A percentile compares a stretch with the other conserved stretches of the same genome.
Evolutionary conservation across 2,797 vertebrate species (phyloP).

Genomic region (Urosaurus nigricauda): DNA sequence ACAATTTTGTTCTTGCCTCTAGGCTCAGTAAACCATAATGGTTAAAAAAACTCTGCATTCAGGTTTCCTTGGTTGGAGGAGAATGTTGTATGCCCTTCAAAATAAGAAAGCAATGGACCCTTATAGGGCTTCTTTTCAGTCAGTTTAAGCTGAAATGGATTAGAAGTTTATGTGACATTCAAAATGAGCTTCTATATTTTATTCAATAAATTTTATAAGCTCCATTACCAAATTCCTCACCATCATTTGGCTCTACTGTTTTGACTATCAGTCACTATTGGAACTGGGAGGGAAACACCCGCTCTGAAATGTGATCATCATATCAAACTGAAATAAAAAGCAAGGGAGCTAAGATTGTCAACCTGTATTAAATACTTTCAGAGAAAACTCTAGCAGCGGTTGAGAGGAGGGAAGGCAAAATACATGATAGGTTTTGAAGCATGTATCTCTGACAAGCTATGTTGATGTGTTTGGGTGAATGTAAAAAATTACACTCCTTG

Average conservation of each 20-base stretch:
- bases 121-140: conserved; percentile 36
- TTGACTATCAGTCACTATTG: conserved; percentile 60
- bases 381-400: background rate
- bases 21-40: conserved; percentile 22
- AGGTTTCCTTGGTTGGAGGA: conserved; percentile 22
- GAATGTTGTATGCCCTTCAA: conserved; percentile 65
- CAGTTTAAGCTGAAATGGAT: conserved; percentile 47
- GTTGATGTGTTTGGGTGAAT: background rate
- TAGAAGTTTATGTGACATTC: conserved; percentile 33
- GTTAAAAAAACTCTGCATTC: background rate
- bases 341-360: background rate
- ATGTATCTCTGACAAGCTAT: background rate
- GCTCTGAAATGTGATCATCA: conserved; percentile 54
- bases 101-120: conserved; percentile 58
- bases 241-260: conserved; percentile 48
- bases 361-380: conserved; percentile 11
- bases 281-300: conserved; percentile 65
- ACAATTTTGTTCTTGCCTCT: conserved; percentile 44
- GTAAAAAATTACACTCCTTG: background rate
- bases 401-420: background rate
- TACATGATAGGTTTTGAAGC: background rate
- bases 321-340: conserved; percentile 55
- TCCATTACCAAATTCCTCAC: conserved; percentile 61
- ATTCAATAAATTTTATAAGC: conserved; percentile 60
- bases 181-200: conserved; percentile 65